Evolutionary conservation across 2,113 vertebrate species (phyloP), one percentile per base, ranked within the genome.

Genomic region (Burhinus oedicnemus): DNA sequence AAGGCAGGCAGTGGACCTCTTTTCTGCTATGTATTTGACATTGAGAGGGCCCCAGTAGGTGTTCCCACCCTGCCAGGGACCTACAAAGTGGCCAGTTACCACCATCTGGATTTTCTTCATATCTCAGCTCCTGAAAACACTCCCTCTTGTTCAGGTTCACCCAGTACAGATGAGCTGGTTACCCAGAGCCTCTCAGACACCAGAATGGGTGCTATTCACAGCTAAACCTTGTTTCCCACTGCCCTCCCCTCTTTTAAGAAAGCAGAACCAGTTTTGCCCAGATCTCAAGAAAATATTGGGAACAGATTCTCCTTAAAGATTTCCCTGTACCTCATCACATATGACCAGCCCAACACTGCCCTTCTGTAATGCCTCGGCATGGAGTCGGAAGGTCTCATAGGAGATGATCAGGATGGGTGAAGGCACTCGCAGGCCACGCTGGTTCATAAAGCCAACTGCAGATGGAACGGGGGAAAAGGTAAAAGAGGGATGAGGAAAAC

Each of bases 371-470:
- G 99, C 98, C 29, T 98, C 98, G 3, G 99, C 98, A 0, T 99
- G 99, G 32, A 99, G 98, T 5, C 99, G 98, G 90, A 99, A 99
- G 1, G 99, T 99, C 95, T 99, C 99, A 15, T 99, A 99, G 64
- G 99, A 99, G 95, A 99, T 99, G 70, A 99, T 99, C 45, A 99
- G 98, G 95, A 99, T 99, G 15, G 99, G 99, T 12, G 99, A 99
- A 18, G 99, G 98, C 55, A 98, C 98, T 93, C 99, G 98, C 87
- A 98, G 94, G 62, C 99, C 99, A 76, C 97, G 98, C 98, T 99
- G 99, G 68, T 98, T 98, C 95, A 99, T 99, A 96, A 99, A 99
- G 85, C 97, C 98, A 86, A 97, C 99, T 99, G 80, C 34, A 69
- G 26, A 40, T 7, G 32, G 70, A 52, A 88, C 44, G 3, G 49